These are phyloP conservation scores for Lemur catta DNA, from an alignment of 2,797 vertebrate genomes.

Conservation along the genomic window DNA sequence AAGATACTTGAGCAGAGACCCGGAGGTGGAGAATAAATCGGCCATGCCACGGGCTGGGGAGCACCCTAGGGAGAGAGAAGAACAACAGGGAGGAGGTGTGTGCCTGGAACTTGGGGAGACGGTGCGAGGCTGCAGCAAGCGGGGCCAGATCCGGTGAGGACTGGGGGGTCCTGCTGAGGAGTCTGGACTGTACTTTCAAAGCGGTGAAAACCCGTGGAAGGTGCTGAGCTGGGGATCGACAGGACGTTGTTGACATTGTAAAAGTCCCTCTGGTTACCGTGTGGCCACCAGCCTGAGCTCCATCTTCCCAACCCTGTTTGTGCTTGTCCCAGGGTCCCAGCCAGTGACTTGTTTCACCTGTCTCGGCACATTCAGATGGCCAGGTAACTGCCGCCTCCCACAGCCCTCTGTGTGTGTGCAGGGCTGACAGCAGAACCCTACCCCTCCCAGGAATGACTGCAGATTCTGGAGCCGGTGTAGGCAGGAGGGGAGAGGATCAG, in stretches of 20 bases:
- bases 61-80: background rate
- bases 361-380: background rate
- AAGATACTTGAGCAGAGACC: background rate
- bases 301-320: background rate
- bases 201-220: background rate
- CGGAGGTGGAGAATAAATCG: background rate
- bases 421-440: background rate
- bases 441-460: background rate
- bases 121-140: background rate
- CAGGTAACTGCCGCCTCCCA: background rate
- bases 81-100: background rate
- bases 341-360: background rate
- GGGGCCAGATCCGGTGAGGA: fast-evolving
- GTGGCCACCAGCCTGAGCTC: background rate
- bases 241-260: background rate
- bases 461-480: background rate
- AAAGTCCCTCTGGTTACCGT: background rate
- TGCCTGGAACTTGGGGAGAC: background rate
- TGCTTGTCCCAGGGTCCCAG: background rate
- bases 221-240: background rate
- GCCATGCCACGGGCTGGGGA: background rate
- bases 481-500: background rate
- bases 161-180: background rate
- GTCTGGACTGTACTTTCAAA: background rate
- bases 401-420: background rate